phyloP scores from a whole-genome alignment of 2,888 invertebrate genomes.

The Automeris io region DNA sequence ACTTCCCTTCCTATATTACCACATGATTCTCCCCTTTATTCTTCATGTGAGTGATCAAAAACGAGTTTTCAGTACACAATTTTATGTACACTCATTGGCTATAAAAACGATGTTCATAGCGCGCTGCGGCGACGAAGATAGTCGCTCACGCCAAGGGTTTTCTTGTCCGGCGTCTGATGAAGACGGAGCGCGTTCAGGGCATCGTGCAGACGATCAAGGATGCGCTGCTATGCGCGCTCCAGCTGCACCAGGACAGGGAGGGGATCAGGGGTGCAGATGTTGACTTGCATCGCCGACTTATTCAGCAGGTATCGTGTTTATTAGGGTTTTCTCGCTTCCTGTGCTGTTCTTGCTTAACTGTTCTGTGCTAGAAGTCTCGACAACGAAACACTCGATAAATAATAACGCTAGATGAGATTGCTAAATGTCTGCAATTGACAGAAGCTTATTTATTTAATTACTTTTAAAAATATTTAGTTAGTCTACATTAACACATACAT shows the following conservation, averaged over 20 bases:
- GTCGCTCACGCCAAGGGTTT: slow-evolving; percentile 85
- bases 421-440: too few species aligned
- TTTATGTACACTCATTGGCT: slow-evolving; percentile 37
- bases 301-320: slow-evolving; percentile 77
- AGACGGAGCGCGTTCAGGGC: slow-evolving; percentile 86
- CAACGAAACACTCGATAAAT: too few species aligned
- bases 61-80: slow-evolving; percentile 28
- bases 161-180: slow-evolving; percentile 87
- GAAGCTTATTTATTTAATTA: too few species aligned
- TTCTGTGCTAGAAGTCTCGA: too few species aligned
- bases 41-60: too few species aligned
- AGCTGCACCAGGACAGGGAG: slow-evolving; percentile 80
- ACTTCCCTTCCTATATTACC: too few species aligned
- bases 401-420: too few species aligned
- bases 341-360: background rate
- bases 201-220: slow-evolving; percentile 89
- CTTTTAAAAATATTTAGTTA: too few species aligned
- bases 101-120: slow-evolving; percentile 32
- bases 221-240: slow-evolving; percentile 85
- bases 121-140: slow-evolving; percentile 80
- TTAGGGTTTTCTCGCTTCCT: background rate
- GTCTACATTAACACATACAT: too few species aligned
- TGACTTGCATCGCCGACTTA: slow-evolving; percentile 83
- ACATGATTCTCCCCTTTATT: too few species aligned
- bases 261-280: slow-evolving; percentile 81